phyloP scores from a whole-genome alignment of 35 echinoderm and acorn worm species.

The Heliocidaris tuberculata region DNA sequence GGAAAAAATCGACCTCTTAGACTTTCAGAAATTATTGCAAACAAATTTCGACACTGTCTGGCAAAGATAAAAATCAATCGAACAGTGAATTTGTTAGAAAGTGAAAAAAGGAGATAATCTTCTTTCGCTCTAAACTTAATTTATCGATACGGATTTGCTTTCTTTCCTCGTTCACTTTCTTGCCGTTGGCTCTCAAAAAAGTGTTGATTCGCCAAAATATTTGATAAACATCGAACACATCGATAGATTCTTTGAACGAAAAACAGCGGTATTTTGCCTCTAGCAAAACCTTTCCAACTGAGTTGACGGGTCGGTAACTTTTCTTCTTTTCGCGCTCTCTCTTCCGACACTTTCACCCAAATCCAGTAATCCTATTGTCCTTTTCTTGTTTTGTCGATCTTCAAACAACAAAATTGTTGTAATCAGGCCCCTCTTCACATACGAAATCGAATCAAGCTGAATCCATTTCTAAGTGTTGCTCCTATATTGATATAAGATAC shows the following conservation, averaged over 20 bases:
- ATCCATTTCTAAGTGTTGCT: not conserved
- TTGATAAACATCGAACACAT: constrained; percentile 32
- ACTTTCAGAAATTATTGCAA: not conserved
- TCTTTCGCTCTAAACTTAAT: not conserved
- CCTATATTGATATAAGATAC: no score
- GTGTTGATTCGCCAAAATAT: constrained; percentile 36
- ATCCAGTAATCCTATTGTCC: constrained; percentile 22
- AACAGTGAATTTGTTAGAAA: not conserved
- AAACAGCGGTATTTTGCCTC: constrained; percentile 19
- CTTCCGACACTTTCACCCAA: constrained; percentile 12
- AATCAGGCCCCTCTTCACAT: not conserved
- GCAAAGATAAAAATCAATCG: not conserved
- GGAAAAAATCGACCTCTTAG: not conserved
- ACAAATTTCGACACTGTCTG: not conserved
- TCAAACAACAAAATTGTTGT: constrained; percentile 3
- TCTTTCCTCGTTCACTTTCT: not conserved
- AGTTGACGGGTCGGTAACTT: not conserved
- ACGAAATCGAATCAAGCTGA: not conserved
- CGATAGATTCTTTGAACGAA: not conserved
- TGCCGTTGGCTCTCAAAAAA: not conserved
- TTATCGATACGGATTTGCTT: constrained; percentile 27
- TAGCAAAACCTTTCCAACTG: constrained; percentile 6
- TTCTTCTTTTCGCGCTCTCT: not conserved
- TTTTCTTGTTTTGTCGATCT: not conserved
- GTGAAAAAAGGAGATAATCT: not conserved